Evolutionary conservation across 2,113 vertebrate genomes (phyloP).

Genomic region (Rhadina sibilatrix): DNA sequence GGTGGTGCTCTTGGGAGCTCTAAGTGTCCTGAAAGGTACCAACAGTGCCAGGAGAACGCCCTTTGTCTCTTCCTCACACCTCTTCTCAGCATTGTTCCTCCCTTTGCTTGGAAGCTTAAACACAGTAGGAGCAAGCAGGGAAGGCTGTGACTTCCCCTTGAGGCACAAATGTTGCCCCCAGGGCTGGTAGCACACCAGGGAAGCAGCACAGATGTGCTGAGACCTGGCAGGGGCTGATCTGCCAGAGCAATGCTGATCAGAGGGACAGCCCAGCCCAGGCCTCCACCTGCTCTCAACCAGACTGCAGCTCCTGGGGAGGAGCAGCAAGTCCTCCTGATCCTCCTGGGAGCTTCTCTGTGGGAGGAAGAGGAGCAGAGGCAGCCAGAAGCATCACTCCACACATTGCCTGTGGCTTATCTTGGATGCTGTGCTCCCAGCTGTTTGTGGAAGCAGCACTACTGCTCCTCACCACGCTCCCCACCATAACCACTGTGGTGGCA

Average conservation of each 20-base stretch:
- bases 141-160: neutral
- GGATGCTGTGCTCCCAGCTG: neutral
- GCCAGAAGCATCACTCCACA: neutral
- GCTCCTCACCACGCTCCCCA: rapidly evolving
- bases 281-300: rapidly evolving
- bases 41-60: neutral
- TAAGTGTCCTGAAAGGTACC: neutral
- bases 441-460: neutral
- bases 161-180: neutral
- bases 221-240: neutral
- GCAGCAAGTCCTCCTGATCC: neutral
- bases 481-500: neutral
- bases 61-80: neutral
- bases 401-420: neutral
- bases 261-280: neutral
- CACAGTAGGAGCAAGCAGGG: neutral
- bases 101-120: neutral
- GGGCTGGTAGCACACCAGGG: neutral
- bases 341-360: neutral
- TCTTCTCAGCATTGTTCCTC: neutral
- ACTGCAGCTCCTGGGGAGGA: neutral
- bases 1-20: neutral
- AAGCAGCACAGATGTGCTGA: neutral
- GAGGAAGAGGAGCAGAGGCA: neutral
- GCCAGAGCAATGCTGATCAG: neutral